phyloP scores from a whole-genome alignment of 2,113 vertebrate species.

The Dromas ardeola region DNA sequence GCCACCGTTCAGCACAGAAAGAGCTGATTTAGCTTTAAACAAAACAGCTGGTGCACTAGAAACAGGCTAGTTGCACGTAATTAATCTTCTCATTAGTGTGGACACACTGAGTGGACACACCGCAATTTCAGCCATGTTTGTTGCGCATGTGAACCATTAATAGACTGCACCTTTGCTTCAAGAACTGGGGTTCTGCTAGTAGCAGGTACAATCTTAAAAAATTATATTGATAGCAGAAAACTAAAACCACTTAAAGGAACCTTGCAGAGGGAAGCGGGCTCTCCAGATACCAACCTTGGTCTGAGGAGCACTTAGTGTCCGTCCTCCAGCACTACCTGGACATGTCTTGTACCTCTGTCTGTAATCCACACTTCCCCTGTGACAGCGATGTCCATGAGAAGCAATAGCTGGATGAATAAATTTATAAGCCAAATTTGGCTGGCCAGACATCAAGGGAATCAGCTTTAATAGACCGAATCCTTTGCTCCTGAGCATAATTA shows the following conservation, averaged over 20 bases:
- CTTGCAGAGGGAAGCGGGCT: neutral
- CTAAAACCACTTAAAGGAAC: neutral
- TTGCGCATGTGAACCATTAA: rapidly evolving
- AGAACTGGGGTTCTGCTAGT: neutral
- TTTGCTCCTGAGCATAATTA: slow-evolving; percentile 39
- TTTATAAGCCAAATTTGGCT: neutral
- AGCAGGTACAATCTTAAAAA: neutral
- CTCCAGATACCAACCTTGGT: slow-evolving; percentile 23
- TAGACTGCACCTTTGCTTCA: neutral
- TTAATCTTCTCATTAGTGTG: neutral
- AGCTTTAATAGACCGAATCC: neutral
- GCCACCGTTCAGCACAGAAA: neutral
- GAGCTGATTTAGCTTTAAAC: neutral
- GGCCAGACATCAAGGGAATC: neutral
- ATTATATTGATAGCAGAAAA: neutral
- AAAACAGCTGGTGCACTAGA: neutral
- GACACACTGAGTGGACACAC: rapidly evolving
- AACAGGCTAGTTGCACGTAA: neutral
- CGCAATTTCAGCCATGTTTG: neutral
- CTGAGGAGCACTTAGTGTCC: neutral
- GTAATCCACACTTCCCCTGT: neutral
- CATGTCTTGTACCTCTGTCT: neutral
- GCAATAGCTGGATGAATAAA: neutral
- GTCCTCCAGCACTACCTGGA: neutral
- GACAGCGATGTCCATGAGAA: neutral